A percentile compares a stretch with the other conserved stretches of the same genome.
These are phyloP conservation scores for Delichon dasypus DNA, from an alignment of 2,797 vertebrate species.

Conservation along the genomic window DNA sequence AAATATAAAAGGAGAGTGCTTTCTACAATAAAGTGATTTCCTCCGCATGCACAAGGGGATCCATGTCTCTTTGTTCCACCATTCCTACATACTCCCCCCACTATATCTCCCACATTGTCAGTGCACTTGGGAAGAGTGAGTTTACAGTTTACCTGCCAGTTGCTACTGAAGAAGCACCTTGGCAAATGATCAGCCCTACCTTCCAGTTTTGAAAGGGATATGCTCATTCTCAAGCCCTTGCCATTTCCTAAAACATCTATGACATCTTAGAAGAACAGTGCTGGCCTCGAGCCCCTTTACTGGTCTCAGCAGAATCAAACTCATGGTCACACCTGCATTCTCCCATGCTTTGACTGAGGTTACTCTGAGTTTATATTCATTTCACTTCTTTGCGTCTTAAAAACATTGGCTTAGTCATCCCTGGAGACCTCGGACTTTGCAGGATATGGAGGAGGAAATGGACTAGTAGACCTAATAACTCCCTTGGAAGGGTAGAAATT, in stretches of 20 bases:
- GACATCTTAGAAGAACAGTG: background rate
- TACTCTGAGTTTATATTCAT: background rate
- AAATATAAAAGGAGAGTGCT: background rate
- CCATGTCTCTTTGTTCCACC: background rate
- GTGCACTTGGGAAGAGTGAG: fast-evolving
- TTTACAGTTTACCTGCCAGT: background rate
- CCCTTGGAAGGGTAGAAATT: background rate
- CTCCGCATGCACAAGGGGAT: background rate
- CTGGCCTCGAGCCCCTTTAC: background rate
- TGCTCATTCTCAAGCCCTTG: background rate
- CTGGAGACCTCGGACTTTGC: fast-evolving
- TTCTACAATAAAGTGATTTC: background rate
- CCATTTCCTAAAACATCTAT: background rate
- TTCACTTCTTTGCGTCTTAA: background rate
- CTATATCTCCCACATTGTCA: background rate
- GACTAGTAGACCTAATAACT: background rate
- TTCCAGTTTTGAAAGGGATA: background rate
- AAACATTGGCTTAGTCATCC: background rate
- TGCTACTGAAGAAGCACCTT: background rate
- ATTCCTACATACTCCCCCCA: fast-evolving
- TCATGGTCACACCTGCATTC: background rate
- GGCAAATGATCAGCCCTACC: background rate
- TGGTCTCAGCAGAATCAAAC: background rate
- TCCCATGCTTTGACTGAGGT: background rate
- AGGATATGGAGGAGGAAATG: background rate